Percentiles rank a stretch among this genome's conserved stretches.
Conservation (phyloP, 64 coral and sea anemone genomes). For the Stichodactyla helianthus region DNA sequence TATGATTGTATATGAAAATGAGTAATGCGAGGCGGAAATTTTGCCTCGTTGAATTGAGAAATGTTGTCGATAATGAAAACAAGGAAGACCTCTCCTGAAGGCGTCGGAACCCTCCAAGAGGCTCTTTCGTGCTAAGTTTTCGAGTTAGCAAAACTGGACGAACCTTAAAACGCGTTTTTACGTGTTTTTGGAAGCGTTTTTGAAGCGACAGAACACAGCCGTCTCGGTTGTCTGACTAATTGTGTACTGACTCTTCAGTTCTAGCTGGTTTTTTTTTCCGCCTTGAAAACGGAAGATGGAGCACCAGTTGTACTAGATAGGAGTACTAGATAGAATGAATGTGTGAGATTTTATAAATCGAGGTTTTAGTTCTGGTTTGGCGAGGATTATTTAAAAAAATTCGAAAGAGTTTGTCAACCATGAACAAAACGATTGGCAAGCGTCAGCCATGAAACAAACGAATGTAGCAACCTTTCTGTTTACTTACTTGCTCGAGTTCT, state of each 20-base stretch:
- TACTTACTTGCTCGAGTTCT: constrained; percentile 4
- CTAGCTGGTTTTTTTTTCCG: not conserved
- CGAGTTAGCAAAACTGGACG: not conserved
- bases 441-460: not conserved
- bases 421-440: not conserved
- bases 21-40: not conserved
- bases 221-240: not conserved
- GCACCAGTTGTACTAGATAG: not conserved
- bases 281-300: not conserved
- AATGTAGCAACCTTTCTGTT: not conserved
- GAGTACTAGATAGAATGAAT: not conserved
- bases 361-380: not conserved
- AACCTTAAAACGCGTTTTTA: not conserved
- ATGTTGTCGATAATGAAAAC: not conserved
- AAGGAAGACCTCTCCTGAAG: not conserved
- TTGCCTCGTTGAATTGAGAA: not conserved
- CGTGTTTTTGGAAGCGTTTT: not conserved
- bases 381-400: not conserved
- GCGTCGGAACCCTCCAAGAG: not conserved
- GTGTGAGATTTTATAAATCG: too few species aligned
- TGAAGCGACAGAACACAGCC: not conserved
- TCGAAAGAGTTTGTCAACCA: not conserved
- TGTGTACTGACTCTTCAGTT: not conserved
- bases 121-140: not conserved
- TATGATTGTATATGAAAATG: not conserved